Evolutionary conservation across 2,113 vertebrate genomes (phyloP), one percentile per base, ranked within the genome.

Genomic region (Microtus richardsoni): DNA sequence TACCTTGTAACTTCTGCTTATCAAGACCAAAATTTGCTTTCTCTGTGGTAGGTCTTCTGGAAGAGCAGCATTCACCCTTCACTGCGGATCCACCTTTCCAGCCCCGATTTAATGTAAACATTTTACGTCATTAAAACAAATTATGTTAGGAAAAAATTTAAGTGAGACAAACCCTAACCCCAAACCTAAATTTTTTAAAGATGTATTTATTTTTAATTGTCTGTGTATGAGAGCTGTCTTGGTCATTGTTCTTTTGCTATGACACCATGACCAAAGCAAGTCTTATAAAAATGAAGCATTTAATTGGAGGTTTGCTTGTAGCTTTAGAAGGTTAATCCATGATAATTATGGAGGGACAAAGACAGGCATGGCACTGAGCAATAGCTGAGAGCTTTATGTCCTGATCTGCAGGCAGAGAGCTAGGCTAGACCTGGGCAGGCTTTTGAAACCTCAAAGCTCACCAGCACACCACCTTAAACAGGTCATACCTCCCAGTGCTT

Each of bases 41-140:
- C 68, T 95, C 26, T 54, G 49, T 52, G 49, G 49, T 19, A 79
- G 47, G 49, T 54, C 49, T n/a, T 79, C 77, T 54, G 49, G 19
- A 54, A 79, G 49, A 79, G 47, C 33, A 79, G 10, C 49, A 10
- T 54, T 19, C 33, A 54, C 4, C n/a, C 49, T n/a, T 79, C 21
- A 54, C 49, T 79, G 77, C 17, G 21, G 47, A 54, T 21, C 17
- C 77, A 79, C 21, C 47, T 79, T 79, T 79, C 77, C 17, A 79
- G 30, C 49, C 9, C 30, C 22, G 17, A 79, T 54, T 79, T 79
- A 79, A 54, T 88, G 64, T 71, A 94, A 95, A 92, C 68, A 33
- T 80, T 93, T 88, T 91, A 91, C 64, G 60, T 52, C 16, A 89
- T 94, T 91, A 85, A 88, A 88, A 39, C 70, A 39, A 73, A 73